Conservation (phyloP, 2,113 vertebrate species). For the Puntigrus tetrazona region DNA sequence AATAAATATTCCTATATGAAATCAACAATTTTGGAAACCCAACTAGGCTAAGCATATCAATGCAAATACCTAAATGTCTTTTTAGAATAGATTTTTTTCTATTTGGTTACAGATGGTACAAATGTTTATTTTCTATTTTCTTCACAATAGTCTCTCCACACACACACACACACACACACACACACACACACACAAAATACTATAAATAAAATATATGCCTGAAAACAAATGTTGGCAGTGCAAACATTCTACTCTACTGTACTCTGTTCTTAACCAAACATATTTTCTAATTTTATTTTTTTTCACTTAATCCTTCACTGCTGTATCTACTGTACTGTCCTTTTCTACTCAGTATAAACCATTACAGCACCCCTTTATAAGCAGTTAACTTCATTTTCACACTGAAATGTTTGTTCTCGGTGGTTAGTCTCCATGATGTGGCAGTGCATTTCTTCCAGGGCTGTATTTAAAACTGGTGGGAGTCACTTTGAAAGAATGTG, state of each 20-base stretch:
- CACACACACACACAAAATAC: too few species aligned
- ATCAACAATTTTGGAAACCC: background rate
- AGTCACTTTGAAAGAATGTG: conserved; percentile 26
- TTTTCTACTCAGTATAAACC: background rate
- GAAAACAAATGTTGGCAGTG: background rate
- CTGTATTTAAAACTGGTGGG: conserved; percentile 29
- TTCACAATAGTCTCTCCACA: background rate
- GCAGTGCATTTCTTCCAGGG: background rate
- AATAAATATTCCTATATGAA: background rate
- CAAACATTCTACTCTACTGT: background rate
- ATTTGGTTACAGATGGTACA: background rate
- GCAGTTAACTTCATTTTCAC: background rate
- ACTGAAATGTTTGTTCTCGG: background rate
- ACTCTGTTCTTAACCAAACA: background rate
- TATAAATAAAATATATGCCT: too few species aligned
- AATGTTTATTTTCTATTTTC: background rate
- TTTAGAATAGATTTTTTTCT: background rate
- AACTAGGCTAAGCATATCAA: background rate
- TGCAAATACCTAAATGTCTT: background rate
- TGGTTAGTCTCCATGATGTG: background rate
- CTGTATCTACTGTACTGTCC: background rate
- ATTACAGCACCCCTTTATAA: background rate
- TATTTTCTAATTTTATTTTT: background rate
- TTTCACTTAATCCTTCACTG: background rate
- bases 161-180: too few species aligned